These are phyloP conservation scores for Candoia aspera DNA, from an alignment of 2,113 vertebrate genomes.

Conservation along the genomic window DNA sequence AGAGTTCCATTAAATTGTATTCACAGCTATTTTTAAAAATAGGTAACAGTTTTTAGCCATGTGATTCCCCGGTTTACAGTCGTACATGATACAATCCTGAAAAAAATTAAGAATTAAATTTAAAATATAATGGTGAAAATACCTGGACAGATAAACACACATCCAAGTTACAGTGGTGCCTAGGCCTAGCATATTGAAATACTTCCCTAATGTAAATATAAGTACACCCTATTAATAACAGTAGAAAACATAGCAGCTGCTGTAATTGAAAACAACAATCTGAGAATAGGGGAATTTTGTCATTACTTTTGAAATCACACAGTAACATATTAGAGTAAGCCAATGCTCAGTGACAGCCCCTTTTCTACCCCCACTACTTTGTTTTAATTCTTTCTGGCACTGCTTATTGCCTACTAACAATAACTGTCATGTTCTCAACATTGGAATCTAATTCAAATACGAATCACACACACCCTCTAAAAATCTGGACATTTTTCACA, in stretches of 20 bases:
- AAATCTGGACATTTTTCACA: conserved; percentile 27
- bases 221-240: conserved; percentile 6
- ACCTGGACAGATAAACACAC: not conserved
- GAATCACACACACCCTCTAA: conserved; percentile 34
- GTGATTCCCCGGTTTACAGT: not conserved
- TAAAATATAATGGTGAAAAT: not conserved
- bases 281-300: not conserved
- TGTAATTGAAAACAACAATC: conserved; percentile 26
- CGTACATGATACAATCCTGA: not conserved
- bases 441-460: conserved; percentile 30
- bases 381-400: conserved; percentile 43
- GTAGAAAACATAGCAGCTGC: not conserved
- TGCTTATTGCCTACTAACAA: conserved; percentile 37
- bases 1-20: not conserved
- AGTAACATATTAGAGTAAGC: conserved; percentile 53
- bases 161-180: not conserved
- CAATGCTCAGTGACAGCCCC: conserved; percentile 12
- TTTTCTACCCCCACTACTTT: not conserved
- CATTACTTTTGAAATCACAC: conserved; percentile 18
- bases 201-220: conserved; percentile 20
- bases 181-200: not conserved
- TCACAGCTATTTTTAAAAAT: not conserved
- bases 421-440: conserved; percentile 37
- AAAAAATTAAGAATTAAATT: not conserved
- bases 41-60: not conserved